Conservation (phyloP, 2,797 vertebrate species). For the Cyclopterus lumpus region DNA sequence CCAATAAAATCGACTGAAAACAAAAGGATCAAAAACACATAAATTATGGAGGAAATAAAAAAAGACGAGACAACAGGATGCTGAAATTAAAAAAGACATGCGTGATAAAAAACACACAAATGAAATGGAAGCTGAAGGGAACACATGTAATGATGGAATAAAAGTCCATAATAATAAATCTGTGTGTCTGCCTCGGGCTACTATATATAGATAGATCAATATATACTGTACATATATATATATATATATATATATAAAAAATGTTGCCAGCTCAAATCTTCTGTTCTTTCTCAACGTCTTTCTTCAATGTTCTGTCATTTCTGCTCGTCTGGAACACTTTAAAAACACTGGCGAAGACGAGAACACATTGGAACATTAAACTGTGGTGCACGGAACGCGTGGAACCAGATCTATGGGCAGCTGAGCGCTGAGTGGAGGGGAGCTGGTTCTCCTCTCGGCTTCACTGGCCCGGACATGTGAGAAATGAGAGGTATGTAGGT, state of each 20-base stretch:
- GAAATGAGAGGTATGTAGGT: slow-evolving; percentile 56
- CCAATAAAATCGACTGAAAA: slow-evolving; percentile 99
- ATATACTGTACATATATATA: no score
- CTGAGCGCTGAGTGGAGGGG: no score
- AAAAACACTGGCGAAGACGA: neutral
- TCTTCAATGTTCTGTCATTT: neutral
- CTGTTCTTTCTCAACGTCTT: neutral
- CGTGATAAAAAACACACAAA: slow-evolving; percentile 4
- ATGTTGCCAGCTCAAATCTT: neutral
- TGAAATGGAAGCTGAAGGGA: slow-evolving; percentile 43
- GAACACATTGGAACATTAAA: slow-evolving; percentile 1
- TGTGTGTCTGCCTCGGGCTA: no score
- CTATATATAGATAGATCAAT: no score
- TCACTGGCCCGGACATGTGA: no score
- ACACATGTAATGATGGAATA: no score
- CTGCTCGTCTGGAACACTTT: neutral
- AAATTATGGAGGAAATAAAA: slow-evolving; percentile 72
- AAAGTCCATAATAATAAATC: no score
- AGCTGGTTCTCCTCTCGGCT: no score
- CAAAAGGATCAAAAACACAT: slow-evolving; percentile 86
- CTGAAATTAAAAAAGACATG: slow-evolving; percentile 36
- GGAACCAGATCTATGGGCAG: slow-evolving; percentile 17
- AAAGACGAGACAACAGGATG: slow-evolving; percentile 55
- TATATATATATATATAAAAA: no score
- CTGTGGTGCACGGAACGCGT: neutral